Evolutionary conservation across 35 echinoderm and acorn worm genomes (phyloP).

Genomic region (Ophiothrix spiculata): DNA sequence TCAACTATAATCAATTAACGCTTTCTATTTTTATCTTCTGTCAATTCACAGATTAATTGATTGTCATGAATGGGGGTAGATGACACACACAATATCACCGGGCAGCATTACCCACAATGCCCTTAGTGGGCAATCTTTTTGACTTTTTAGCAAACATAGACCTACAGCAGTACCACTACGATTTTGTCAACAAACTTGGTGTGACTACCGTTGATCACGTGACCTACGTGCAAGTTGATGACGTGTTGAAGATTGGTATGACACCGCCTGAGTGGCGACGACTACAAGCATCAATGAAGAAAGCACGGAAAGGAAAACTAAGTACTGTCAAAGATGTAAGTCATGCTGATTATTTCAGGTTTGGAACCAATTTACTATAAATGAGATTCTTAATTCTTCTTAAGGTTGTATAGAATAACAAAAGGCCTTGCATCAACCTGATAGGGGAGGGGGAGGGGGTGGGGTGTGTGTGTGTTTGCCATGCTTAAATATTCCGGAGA

Average conservation of each 20-base stretch:
- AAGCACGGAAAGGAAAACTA: constrained; percentile 68
- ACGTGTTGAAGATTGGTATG: constrained; percentile 73
- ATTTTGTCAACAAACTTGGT: constrained; percentile 81
- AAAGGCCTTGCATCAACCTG: too few relatives aligned
- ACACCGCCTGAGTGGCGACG: constrained; percentile 74
- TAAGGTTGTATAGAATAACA: not conserved
- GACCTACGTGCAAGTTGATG: constrained; percentile 65
- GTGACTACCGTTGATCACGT: constrained; percentile 82
- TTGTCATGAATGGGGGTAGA: too few relatives aligned
- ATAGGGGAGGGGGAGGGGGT: too few relatives aligned
- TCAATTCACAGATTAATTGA: too few relatives aligned
- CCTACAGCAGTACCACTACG: constrained; percentile 76
- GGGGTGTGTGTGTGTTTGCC: too few relatives aligned
- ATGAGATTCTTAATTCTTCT: not conserved
- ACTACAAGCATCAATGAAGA: constrained; percentile 79
- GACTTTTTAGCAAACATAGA: constrained; percentile 59
- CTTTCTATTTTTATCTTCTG: too few relatives aligned
- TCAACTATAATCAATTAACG: too few relatives aligned
- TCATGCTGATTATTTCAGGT: not conserved
- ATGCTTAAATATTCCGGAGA: too few relatives aligned
- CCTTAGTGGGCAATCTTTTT: constrained; percentile 58
- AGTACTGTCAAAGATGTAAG: not conserved
- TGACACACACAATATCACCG: not conserved
- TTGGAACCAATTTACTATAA: not conserved
- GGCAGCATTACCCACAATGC: constrained; percentile 40